Percentiles rank a stretch among this genome's conserved stretches.
phyloP scores from a whole-genome alignment of 2,888 invertebrate genomes.

The Druceiella hillmani region DNA sequence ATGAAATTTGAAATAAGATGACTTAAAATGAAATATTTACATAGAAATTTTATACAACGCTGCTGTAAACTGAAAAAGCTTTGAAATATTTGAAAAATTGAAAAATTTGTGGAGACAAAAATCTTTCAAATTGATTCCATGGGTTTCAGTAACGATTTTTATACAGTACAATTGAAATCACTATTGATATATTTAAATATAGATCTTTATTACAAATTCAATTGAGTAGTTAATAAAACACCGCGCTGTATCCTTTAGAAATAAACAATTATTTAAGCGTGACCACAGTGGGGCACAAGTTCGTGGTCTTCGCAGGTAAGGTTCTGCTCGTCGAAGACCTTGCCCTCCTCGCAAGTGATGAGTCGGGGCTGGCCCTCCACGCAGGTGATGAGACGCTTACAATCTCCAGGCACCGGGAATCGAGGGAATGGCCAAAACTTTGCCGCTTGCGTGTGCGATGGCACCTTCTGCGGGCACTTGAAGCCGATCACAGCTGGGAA shows the following conservation, averaged over 20 bases:
- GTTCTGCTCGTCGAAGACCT: constrained; percentile 78
- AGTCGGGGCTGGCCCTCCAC: constrained; percentile 86
- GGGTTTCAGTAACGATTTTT: too few species aligned
- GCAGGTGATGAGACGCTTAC: constrained; percentile 83
- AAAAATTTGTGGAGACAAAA: too few species aligned
- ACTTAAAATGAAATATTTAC: too few species aligned
- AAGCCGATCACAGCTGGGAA: constrained; percentile 80
- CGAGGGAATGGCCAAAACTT: constrained; percentile 92
- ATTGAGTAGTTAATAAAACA: background rate
- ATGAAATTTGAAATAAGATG: too few species aligned
- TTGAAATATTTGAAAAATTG: too few species aligned
- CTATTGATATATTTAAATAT: too few species aligned
- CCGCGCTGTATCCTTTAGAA: background rate
- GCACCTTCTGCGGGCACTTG: constrained; percentile 84
- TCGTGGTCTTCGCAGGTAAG: constrained; percentile 81
- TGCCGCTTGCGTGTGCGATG: constrained; percentile 72
- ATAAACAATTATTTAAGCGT: constrained; percentile 15
- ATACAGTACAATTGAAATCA: too few species aligned
- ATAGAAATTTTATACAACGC: too few species aligned
- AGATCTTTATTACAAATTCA: too few species aligned
- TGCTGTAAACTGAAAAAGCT: too few species aligned
- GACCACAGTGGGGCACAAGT: constrained; percentile 47
- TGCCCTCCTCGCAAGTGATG: constrained; percentile 82
- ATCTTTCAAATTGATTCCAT: too few species aligned
- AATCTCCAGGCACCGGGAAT: constrained; percentile 83